Percentiles rank a stretch among this genome's conserved stretches.
These are phyloP conservation scores for Gisinianus flammeolus DNA, from an alignment of 2,888 invertebrate species.

Conservation along the genomic window DNA sequence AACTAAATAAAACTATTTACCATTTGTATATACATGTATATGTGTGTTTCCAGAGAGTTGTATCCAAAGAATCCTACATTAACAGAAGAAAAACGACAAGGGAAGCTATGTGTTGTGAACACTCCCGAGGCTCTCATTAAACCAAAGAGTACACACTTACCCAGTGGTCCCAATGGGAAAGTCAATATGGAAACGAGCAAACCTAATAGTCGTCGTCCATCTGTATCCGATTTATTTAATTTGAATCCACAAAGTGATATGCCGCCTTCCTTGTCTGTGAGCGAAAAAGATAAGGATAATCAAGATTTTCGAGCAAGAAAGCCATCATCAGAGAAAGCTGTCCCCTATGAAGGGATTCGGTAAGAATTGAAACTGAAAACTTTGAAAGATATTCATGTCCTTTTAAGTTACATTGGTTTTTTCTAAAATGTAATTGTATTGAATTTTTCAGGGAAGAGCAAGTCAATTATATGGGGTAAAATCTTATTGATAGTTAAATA, in stretches of 20 bases:
- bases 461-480: slow-evolving; percentile 74
- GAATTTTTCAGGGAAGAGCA: slow-evolving; percentile 66
- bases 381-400: no score
- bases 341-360: slow-evolving; percentile 40
- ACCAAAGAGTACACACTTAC: not conserved
- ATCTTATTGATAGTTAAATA: no score
- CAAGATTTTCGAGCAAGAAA: slow-evolving; percentile 15
- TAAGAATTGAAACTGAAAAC: no score
- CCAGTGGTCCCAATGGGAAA: not conserved
- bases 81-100: slow-evolving; percentile 68
- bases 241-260: slow-evolving; percentile 15
- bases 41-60: slow-evolving; percentile 65
- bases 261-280: slow-evolving; percentile 36
- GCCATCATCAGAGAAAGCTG: slow-evolving; percentile 22
- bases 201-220: slow-evolving; percentile 38
- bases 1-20: no score
- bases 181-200: slow-evolving; percentile 2
- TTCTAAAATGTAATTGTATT: no score
- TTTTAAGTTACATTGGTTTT: no score
- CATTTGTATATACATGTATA: no score
- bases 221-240: slow-evolving; percentile 35
- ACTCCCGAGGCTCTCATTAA: slow-evolving; percentile 46
- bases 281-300: slow-evolving; percentile 28
- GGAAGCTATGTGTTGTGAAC: slow-evolving; percentile 69
- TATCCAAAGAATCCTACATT: slow-evolving; percentile 71